These are phyloP conservation scores for Cataglyphis rosenhaueri DNA, from an alignment of 2,888 invertebrate genomes.

Conservation along the genomic window DNA sequence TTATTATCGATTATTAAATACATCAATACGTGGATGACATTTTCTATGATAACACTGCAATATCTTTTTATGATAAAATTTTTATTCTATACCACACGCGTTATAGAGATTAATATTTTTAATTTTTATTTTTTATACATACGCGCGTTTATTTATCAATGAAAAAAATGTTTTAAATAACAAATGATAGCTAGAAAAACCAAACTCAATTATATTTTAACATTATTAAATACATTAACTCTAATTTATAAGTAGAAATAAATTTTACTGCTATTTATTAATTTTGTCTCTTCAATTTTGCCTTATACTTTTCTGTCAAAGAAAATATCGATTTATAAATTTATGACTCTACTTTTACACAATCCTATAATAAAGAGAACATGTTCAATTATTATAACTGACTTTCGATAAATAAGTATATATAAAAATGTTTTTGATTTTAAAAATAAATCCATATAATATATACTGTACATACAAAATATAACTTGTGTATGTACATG, in stretches of 20 bases:
- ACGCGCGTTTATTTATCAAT: neutral
- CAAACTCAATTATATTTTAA: neutral
- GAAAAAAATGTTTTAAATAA: too few relatives aligned
- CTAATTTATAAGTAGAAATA: neutral
- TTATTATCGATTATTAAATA: constrained; percentile 8
- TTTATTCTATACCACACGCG: neutral
- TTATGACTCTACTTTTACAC: neutral
- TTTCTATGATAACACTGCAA: neutral
- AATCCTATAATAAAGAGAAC: neutral
- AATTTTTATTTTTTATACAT: neutral
- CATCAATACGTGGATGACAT: neutral
- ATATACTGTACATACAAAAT: neutral
- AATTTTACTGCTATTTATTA: neutral
- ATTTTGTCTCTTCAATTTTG: neutral
- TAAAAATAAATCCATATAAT: neutral
- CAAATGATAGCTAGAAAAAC: neutral
- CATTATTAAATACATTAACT: neutral
- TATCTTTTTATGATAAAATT: neutral
- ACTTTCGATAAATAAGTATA: neutral
- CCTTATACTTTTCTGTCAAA: neutral
- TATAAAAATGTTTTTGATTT: neutral
- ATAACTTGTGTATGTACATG: neutral
- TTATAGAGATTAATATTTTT: neutral
- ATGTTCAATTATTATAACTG: neutral
- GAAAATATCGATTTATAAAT: neutral